These are phyloP conservation scores for Micromesistius poutassou DNA, from an alignment of 2,797 vertebrate species.

Conservation along the genomic window DNA sequence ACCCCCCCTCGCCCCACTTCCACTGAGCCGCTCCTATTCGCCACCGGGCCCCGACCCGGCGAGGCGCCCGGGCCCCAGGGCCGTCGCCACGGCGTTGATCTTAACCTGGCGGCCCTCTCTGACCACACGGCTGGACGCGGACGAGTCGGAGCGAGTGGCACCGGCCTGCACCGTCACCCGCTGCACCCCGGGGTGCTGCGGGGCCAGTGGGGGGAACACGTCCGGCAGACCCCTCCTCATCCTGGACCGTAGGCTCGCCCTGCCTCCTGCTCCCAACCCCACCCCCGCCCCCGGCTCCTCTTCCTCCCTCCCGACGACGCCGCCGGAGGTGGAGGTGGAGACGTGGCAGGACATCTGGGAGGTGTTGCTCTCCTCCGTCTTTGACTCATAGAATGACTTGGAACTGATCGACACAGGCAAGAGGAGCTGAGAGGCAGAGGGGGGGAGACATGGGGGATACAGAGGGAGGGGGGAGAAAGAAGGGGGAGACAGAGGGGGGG, in stretches of 20 bases:
- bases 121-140: slow-evolving; percentile 84
- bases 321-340: slow-evolving; percentile 66
- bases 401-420: slow-evolving; percentile 87
- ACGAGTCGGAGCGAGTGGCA: slow-evolving; percentile 90
- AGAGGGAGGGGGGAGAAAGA: slow-evolving; percentile 42
- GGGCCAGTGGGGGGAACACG: slow-evolving; percentile 77
- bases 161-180: slow-evolving; percentile 57
- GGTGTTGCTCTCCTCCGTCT: slow-evolving; percentile 90
- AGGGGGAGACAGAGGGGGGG: slow-evolving; percentile 10
- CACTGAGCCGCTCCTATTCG: slow-evolving; percentile 57
- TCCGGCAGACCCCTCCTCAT: slow-evolving; percentile 89
- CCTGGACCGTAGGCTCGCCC: slow-evolving; percentile 84
- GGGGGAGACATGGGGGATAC: slow-evolving; percentile 76
- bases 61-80: slow-evolving; percentile 78
- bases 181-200: slow-evolving; percentile 80
- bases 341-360: slow-evolving; percentile 92
- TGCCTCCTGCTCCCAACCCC: slow-evolving; percentile 84
- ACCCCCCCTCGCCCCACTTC: background rate
- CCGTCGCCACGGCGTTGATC: slow-evolving; percentile 66
- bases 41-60: slow-evolving; percentile 82
- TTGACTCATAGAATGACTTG: slow-evolving; percentile 91
- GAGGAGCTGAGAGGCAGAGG: slow-evolving; percentile 81
- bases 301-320: background rate
- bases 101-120: slow-evolving; percentile 89
- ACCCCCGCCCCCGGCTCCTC: background rate